These are phyloP conservation scores for Sycobia sp. DNA, from an alignment of 1,140 invertebrate genomes.

Conservation along the genomic window DNA sequence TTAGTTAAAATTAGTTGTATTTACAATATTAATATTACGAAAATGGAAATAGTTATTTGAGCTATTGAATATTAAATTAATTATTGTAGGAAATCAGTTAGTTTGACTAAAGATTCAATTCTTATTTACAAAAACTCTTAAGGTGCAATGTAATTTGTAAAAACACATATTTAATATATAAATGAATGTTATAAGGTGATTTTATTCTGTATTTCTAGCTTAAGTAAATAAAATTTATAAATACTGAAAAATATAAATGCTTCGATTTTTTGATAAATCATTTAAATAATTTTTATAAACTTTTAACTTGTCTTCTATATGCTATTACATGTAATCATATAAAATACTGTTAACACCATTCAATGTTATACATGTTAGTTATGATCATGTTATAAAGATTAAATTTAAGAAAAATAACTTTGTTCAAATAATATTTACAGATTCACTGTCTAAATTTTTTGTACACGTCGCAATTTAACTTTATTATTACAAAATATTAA, in stretches of 20 bases:
- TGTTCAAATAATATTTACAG: too few species aligned
- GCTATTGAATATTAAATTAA: neutral
- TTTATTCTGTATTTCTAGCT: conserved; percentile 21
- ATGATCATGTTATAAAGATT: too few species aligned
- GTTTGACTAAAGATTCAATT: conserved; percentile 32
- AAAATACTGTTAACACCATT: too few species aligned
- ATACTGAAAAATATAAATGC: conserved; percentile 17
- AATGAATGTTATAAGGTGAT: conserved; percentile 31
- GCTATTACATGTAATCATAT: too few species aligned
- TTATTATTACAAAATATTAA: too few species aligned
- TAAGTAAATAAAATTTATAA: conserved; percentile 31
- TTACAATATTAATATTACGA: neutral
- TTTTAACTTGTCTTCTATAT: conserved; percentile 5
- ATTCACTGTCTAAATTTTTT: too few species aligned
- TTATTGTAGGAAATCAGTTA: conserved; percentile 30
- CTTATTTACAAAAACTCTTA: conserved; percentile 6
- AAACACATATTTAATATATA: conserved; percentile 18
- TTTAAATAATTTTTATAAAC: conserved; percentile 24
- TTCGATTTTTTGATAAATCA: conserved; percentile 16
- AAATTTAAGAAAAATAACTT: too few species aligned
- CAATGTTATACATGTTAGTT: too few species aligned
- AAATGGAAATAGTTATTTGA: conserved; percentile 4
- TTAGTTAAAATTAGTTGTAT: neutral
- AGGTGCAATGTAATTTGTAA: conserved; percentile 19
- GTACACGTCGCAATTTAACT: too few species aligned